Evolutionary conservation across 1,140 invertebrate genomes (phyloP).

Genomic region (Polypedilum pembai): DNA sequence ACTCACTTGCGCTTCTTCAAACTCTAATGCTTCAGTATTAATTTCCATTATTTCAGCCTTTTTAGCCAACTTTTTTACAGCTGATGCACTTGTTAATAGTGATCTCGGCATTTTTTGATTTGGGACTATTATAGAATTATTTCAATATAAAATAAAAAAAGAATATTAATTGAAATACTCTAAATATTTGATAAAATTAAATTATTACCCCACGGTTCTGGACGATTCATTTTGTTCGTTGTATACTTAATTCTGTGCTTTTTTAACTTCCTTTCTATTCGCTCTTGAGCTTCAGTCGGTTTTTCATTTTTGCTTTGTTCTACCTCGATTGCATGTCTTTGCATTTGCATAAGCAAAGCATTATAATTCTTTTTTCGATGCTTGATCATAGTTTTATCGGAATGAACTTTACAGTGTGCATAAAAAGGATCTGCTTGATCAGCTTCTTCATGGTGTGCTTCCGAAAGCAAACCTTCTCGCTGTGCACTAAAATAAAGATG

Average conservation of each 20-base stretch:
- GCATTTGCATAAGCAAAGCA: conserved; percentile 73
- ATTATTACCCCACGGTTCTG: conserved; percentile 73
- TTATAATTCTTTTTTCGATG: conserved; percentile 81
- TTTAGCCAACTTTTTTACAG: conserved; percentile 68
- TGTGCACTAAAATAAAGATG: conserved; percentile 67
- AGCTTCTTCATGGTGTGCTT: conserved; percentile 86
- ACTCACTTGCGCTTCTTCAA: conserved; percentile 63
- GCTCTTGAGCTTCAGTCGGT: conserved; percentile 54
- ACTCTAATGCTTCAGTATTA: conserved; percentile 65
- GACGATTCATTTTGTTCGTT: conserved; percentile 62
- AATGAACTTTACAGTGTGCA: conserved; percentile 90
- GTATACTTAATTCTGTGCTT: conserved; percentile 71
- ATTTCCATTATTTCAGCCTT: conserved; percentile 91
- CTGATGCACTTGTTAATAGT: conserved; percentile 82
- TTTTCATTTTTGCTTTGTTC: conserved; percentile 45
- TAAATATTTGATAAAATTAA: conserved; percentile 28
- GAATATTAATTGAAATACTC: not conserved
- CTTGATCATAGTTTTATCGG: conserved; percentile 71
- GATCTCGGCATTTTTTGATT: conserved; percentile 89
- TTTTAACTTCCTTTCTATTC: conserved; percentile 67
- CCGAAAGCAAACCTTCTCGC: conserved; percentile 81
- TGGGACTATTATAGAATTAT: conserved; percentile 54
- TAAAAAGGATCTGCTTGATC: conserved; percentile 96
- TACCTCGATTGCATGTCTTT: conserved; percentile 53
- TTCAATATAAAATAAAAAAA: conserved; percentile 33